Base-by-base conservation (phyloP, 2,113 vertebrate genomes). In the Poecilia latipinna region DNA sequence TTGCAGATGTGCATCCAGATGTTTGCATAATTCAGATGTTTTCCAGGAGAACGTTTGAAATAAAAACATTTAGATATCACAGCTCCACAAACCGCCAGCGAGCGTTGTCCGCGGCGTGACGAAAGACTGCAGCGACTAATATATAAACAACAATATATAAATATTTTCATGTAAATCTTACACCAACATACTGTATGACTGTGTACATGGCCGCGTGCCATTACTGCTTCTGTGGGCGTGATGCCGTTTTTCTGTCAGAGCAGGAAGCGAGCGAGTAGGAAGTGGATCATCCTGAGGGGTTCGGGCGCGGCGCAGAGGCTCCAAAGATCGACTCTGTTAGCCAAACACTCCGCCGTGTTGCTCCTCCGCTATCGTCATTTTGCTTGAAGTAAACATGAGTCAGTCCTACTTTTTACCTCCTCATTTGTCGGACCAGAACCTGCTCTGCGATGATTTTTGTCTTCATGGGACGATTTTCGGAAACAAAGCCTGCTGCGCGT, bases 391-490 rank as follows among this genome's bases (percentile, higher is more conserved):
- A 13, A 26, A 19, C 37, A 28, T 26, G 12, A 15, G 37, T 29
- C 28, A 44, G 37, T 39, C 35, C 4, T 26, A 65, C 12, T 31
- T 61, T 8, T 33, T 68, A 12, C 15, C 66, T 80, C 57, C 31
- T 78, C 57, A 2, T 0, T 3, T 24, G 76, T 82, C 61, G 22
- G 51, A 65, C 37, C 17, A 73, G 75, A 63, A 72, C 68, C 29
- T 1, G 37, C 88, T 84, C 82, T 33, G 11, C 7, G 54, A 76
- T 74, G 88, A 82, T 86, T 89, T 90, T 82, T 77, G 79, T 89
- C 88, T 90, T 92, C 88, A 84, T 89, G 81, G 83, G 85, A 65
- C 26, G 10, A 68, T 78, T 80, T 71, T 81, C 62, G 65, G 68
- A 86, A 86, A 89, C 79, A 81, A 82, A 89, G 65, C 77, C 78